Conservation (phyloP, 2,113 vertebrate species). For the Myotis davidii region DNA sequence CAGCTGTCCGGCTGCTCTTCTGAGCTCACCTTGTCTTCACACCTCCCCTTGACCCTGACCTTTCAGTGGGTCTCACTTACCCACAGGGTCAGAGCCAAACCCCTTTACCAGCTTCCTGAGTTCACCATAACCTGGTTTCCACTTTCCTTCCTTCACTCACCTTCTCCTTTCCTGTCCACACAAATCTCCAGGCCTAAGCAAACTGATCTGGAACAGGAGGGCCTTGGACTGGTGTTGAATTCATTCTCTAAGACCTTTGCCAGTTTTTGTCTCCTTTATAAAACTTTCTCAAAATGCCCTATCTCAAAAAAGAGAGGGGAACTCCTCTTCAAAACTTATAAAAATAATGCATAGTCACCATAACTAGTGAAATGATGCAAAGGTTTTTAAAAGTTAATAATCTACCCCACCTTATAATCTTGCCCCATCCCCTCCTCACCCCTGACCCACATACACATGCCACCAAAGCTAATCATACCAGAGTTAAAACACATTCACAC, state of each 20-base stretch:
- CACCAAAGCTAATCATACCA: background rate
- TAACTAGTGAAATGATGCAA: background rate
- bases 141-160: background rate
- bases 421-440: background rate
- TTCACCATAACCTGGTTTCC: background rate
- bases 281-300: background rate
- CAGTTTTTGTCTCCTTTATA: background rate
- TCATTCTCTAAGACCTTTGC: background rate
- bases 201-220: background rate
- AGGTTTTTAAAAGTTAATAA: background rate
- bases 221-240: background rate
- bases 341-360: background rate
- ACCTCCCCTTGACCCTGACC: background rate
- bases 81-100: background rate
- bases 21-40: background rate
- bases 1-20: background rate
- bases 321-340: background rate
- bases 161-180: background rate
- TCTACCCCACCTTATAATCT: background rate
- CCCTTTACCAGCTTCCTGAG: background rate
- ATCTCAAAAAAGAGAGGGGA: background rate
- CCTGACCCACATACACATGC: fast-evolving
- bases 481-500: background rate
- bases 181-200: background rate
- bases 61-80: background rate